A percentile compares a stretch with the other conserved stretches of the same genome.
These are phyloP conservation scores for Harpalus rufipes DNA, from an alignment of 2,888 invertebrate genomes.

Conservation along the genomic window DNA sequence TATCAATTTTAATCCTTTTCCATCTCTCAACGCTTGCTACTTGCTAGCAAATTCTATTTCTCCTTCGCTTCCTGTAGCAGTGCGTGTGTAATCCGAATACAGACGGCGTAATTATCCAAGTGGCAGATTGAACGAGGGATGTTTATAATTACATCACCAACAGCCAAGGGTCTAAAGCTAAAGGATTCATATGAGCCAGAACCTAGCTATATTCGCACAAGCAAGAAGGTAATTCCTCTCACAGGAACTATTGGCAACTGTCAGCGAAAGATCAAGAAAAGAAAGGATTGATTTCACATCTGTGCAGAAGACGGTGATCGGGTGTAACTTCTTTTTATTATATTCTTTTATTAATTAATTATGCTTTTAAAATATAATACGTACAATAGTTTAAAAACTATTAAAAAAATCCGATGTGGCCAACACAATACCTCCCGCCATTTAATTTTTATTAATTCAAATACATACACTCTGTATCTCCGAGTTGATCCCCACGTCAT, in stretches of 20 bases:
- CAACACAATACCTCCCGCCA: too few species aligned
- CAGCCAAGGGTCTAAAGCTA: neutral
- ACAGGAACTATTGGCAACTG: neutral
- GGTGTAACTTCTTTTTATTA: too few species aligned
- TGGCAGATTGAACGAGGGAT: slow-evolving; percentile 11
- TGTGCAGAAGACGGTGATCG: neutral
- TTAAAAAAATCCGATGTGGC: too few species aligned
- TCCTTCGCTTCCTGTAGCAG: neutral
- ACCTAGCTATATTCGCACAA: neutral
- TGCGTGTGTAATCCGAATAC: neutral
- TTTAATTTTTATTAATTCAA: too few species aligned
- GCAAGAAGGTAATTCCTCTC: neutral
- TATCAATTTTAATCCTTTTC: neutral
- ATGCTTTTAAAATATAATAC: too few species aligned
- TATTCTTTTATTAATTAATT: too few species aligned
- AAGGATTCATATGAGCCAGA: too few species aligned
- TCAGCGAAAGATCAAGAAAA: neutral
- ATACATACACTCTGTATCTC: too few species aligned
- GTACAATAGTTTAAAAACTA: too few species aligned
- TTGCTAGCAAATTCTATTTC: too few species aligned
- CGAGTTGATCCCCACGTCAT: too few species aligned
- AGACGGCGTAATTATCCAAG: slow-evolving; percentile 1
- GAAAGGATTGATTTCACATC: neutral
- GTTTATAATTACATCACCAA: slow-evolving; percentile 28
- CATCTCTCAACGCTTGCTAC: neutral